Conservation (phyloP, 2,113 vertebrate genomes). For the Eurystomus gularis region DNA sequence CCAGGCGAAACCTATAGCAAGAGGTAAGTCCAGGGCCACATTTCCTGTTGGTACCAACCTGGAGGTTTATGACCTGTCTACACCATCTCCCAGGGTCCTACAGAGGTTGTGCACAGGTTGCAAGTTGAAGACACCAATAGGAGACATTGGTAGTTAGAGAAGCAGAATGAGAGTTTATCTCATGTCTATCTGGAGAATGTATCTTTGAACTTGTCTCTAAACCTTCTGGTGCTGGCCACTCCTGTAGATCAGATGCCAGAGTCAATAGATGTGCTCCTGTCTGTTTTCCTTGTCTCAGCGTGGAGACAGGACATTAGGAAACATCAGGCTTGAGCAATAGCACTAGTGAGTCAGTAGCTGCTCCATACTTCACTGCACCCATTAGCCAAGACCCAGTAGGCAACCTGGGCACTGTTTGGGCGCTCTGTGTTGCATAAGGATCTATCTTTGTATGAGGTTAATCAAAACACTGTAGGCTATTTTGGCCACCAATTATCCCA, state of each 20-base stretch:
- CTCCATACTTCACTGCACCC: not conserved
- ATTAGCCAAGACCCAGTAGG: not conserved
- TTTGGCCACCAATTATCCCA: not conserved
- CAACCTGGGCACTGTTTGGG: not conserved
- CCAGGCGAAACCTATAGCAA: not conserved
- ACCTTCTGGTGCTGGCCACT: not conserved
- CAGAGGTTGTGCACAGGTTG: rapidly evolving
- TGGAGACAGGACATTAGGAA: not conserved
- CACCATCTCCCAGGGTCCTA: rapidly evolving
- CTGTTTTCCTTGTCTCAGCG: not conserved
- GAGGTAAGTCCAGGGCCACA: not conserved
- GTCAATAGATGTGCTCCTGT: not conserved
- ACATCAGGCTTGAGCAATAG: not conserved
- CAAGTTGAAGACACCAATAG: not conserved
- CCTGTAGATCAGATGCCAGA: not conserved
- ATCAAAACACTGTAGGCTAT: not conserved
- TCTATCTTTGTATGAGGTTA: not conserved
- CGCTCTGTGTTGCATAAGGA: not conserved
- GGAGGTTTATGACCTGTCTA: rapidly evolving
- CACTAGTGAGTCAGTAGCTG: not conserved
- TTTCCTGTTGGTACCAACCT: rapidly evolving
- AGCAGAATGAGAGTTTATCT: not conserved
- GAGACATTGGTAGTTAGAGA: not conserved
- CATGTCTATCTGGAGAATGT: rapidly evolving
- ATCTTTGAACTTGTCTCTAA: not conserved